phyloP scores from a whole-genome alignment of 2,113 vertebrate species.

The Dromiciops gliroides region DNA sequence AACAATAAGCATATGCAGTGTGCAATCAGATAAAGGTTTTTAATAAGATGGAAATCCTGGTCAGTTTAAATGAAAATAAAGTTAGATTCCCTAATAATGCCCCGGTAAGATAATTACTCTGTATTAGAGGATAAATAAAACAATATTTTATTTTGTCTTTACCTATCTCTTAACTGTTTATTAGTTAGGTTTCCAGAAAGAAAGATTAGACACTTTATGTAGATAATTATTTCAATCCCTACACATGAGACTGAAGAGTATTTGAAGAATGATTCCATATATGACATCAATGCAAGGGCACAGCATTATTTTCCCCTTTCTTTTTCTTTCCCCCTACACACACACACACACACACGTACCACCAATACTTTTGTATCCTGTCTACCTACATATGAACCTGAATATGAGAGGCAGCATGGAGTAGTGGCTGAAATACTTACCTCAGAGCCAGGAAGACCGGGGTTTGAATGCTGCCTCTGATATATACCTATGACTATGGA shows the following conservation, averaged over 20 bases:
- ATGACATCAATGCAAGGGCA: slow-evolving; percentile 8
- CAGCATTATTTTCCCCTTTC: neutral
- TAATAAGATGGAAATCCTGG: neutral
- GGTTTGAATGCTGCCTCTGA: neutral
- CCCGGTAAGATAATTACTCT: neutral
- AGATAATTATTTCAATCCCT: neutral
- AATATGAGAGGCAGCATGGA: neutral
- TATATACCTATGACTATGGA: neutral
- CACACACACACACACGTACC: neutral
- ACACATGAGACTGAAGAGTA: slow-evolving; percentile 6
- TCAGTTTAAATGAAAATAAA: neutral
- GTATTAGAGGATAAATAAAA: neutral
- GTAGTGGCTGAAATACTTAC: neutral
- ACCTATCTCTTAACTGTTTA: slow-evolving; percentile 25
- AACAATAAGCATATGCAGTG: neutral
- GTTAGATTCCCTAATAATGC: neutral
- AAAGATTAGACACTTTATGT: neutral
- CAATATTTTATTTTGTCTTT: slow-evolving; percentile 1
- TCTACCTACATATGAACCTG: neutral
- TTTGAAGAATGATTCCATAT: slow-evolving; percentile 2
- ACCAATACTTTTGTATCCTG: neutral
- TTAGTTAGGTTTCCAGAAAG: neutral
- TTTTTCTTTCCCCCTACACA: neutral
- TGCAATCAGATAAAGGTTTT: neutral
- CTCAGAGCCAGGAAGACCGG: neutral